Evolutionary conservation across 1,140 invertebrate species (phyloP).

Genomic region (Drosophila prosaltans): DNA sequence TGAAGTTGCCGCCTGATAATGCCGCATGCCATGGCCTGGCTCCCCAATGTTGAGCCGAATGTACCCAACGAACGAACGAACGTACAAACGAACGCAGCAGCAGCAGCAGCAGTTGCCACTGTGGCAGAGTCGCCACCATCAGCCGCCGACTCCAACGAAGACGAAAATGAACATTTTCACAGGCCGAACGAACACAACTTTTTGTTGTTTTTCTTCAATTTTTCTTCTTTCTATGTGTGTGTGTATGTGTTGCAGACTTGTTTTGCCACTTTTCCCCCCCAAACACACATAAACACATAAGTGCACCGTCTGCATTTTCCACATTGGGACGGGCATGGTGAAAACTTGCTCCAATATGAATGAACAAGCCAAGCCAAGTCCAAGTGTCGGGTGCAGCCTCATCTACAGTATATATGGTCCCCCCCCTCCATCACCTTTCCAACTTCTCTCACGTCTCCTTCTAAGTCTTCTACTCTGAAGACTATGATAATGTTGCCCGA

Average conservation of each 20-base stretch:
- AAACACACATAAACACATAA: constrained; percentile 20
- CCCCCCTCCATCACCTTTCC: no score
- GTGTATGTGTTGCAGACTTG: constrained; percentile 38
- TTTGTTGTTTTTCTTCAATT: constrained; percentile 4
- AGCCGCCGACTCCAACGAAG: constrained; percentile 24
- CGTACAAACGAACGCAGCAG: not conserved
- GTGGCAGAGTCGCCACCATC: not conserved
- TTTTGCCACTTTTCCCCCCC: constrained; percentile 67
- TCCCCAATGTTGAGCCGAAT: constrained; percentile 18
- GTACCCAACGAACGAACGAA: not conserved
- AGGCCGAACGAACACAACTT: constrained; percentile 3
- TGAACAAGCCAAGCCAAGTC: constrained; percentile 55
- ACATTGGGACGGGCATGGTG: constrained; percentile 60
- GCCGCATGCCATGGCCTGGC: constrained; percentile 36
- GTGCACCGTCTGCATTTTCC: constrained; percentile 60
- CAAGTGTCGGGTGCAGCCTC: constrained; percentile 17
- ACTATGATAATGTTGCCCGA: constrained; percentile 11
- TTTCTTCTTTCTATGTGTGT: constrained; percentile 2
- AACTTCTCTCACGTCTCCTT: no score
- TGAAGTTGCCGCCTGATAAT: constrained; percentile 75
- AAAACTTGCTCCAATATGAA: constrained; percentile 70
- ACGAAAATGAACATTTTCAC: constrained; percentile 10
- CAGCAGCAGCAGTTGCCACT: not conserved
- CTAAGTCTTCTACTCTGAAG: not conserved
- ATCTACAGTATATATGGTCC: constrained; percentile 1